A percentile compares a stretch with the other conserved stretches of the same genome.
phyloP scores from a whole-genome alignment of 2,888 invertebrate genomes.

The Epistrophe eligans region DNA sequence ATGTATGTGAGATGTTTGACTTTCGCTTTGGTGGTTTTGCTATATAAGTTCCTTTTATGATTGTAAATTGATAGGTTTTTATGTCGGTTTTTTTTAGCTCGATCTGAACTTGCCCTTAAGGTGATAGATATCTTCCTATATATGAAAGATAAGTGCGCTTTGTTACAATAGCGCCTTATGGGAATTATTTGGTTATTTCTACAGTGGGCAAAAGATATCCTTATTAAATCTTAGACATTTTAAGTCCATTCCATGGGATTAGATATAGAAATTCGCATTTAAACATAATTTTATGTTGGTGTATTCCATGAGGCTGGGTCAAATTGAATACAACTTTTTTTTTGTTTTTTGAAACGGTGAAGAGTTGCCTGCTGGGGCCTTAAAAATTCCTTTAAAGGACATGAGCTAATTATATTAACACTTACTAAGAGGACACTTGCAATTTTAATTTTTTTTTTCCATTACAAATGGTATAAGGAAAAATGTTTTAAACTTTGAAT shows the following conservation, averaged over 20 bases:
- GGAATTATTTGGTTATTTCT: background rate
- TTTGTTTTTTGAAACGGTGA: too few species aligned
- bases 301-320: too few species aligned
- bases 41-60: background rate
- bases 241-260: background rate
- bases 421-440: too few species aligned
- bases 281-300: too few species aligned
- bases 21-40: slow-evolving; percentile 20
- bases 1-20: background rate
- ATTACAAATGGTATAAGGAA: too few species aligned
- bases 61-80: slow-evolving; percentile 36
- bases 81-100: slow-evolving; percentile 18
- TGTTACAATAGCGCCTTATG: background rate
- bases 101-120: slow-evolving; percentile 59
- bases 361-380: too few species aligned
- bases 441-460: too few species aligned
- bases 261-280: background rate
- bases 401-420: too few species aligned
- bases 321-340: too few species aligned
- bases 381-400: too few species aligned
- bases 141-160: background rate
- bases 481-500: too few species aligned
- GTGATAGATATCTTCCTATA: slow-evolving; percentile 11
- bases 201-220: background rate
- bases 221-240: background rate